Conservation (phyloP, 2,113 vertebrate genomes). For the Pardalotus punctatus region DNA sequence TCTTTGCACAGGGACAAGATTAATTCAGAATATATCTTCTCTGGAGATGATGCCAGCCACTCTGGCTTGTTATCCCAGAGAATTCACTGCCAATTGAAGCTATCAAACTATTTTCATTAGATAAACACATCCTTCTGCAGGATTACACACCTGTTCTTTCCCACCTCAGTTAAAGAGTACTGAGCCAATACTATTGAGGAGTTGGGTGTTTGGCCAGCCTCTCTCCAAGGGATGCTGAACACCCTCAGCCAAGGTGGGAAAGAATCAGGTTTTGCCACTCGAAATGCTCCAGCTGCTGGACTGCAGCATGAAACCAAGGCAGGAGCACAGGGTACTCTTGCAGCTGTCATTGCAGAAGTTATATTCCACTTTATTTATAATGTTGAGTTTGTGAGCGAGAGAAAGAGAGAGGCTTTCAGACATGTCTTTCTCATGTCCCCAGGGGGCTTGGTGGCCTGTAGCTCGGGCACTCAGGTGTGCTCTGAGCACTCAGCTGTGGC, state of each 20-base stretch:
- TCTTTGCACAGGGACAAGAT: not conserved
- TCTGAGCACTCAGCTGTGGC: not conserved
- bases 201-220: not conserved
- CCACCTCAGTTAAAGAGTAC: not conserved
- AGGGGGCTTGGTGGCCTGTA: rapidly evolving
- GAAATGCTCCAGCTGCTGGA: not conserved
- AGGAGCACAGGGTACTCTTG: not conserved
- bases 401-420: not conserved
- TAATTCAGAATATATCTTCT: not conserved
- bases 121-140: not conserved
- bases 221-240: not conserved
- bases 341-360: not conserved
- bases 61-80: not conserved
- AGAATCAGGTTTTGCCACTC: not conserved
- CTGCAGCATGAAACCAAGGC: not conserved
- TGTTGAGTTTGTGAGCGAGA: rapidly evolving
- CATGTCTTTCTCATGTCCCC: rapidly evolving
- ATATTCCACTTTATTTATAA: not conserved
- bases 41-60: not conserved
- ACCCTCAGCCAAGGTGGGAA: rapidly evolving
- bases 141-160: not conserved
- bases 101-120: not conserved
- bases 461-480: not conserved
- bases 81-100: not conserved
- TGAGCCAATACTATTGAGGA: not conserved